Base-by-base conservation (phyloP, 2,888 invertebrate genomes). In the Pogonocherus hispidulus region DNA sequence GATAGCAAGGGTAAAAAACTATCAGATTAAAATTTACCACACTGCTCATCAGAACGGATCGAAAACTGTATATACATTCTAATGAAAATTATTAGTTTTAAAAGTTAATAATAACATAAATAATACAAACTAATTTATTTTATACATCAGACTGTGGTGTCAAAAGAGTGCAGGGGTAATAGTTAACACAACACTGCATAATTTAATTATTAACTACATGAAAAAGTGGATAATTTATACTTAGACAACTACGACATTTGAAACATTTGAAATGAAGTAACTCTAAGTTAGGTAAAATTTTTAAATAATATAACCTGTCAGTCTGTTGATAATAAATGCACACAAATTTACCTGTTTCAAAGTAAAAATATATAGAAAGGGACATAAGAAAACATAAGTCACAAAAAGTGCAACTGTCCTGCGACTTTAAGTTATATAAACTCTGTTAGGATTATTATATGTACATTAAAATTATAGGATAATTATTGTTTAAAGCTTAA, bases 61-160 rank as follows among this genome's bases (percentile, higher is more conserved):
- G 63, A 72, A 72, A 67, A 64, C 69, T 73, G 67, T 76, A 75
- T 76, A 66, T 77, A 77, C 75, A 76, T 52, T 68, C 71, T 70
- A 68, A 62, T 57, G 60, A 64, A 70, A 63, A 66, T 63, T 32
- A 14, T 41, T 60, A 54, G 57, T 73, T 71, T n/a, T 70, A 75
- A 72, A 75, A 75, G 44, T 59, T 70, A 66, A 74, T 19, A 46
- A 69, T 71, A 41, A 41, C 41, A 71, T 74, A 76, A 71, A 74
- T 73, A 73, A 72, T 71, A 73, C 60, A 49, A 55, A 70, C 63
- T 62, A 68, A 60, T 67, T 71, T 70, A 68, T 70, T 69, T 75
- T 75, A 75, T 75, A 75, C 74, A 77, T 76, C 73, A 75, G 75
- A 76, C 76, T 75, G 71, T 73, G 67, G 69, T 67, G 66, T 70